phyloP scores from a whole-genome alignment of 2,888 invertebrate species.

The Papilio demoleus region DNA sequence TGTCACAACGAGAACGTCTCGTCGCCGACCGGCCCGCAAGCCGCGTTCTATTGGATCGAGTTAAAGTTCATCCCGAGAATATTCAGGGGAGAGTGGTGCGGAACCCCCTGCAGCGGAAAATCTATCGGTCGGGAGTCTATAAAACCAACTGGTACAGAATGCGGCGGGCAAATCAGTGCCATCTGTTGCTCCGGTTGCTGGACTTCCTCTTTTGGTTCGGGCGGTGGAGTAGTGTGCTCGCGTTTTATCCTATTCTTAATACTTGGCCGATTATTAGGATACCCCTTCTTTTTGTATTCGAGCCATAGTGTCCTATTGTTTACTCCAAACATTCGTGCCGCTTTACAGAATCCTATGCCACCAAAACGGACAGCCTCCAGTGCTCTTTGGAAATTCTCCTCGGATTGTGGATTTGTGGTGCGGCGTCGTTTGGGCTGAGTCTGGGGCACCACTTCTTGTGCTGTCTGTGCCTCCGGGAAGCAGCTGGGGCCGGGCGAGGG shows the following conservation, averaged over 20 bases:
- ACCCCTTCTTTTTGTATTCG: slow-evolving; percentile 93
- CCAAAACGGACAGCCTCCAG: slow-evolving; percentile 92
- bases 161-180: slow-evolving; percentile 85
- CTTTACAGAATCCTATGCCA: slow-evolving; percentile 93
- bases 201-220: slow-evolving; percentile 76
- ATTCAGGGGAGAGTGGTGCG: slow-evolving; percentile 86
- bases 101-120: slow-evolving; percentile 85
- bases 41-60: slow-evolving; percentile 87
- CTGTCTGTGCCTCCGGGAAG: slow-evolving; percentile 59
- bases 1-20: slow-evolving; percentile 72
- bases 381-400: slow-evolving; percentile 92
- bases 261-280: slow-evolving; percentile 91
- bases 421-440: slow-evolving; percentile 86
- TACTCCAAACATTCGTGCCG: slow-evolving; percentile 92
- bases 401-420: slow-evolving; percentile 90
- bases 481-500: slow-evolving; percentile 71
- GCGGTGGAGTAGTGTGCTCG: slow-evolving; percentile 86
- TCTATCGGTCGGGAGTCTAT: slow-evolving; percentile 89
- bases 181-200: slow-evolving; percentile 67
- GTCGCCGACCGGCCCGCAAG: slow-evolving; percentile 61
- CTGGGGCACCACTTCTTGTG: slow-evolving; percentile 58
- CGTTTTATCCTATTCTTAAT: slow-evolving; percentile 90
- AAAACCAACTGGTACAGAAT: slow-evolving; percentile 87
- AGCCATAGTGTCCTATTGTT: slow-evolving; percentile 94
- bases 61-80: slow-evolving; percentile 90